Evolutionary conservation across 1,140 invertebrate genomes (phyloP), one percentile per base, ranked within the genome.

Genomic region (Scaptodrosophila lebanonensis): DNA sequence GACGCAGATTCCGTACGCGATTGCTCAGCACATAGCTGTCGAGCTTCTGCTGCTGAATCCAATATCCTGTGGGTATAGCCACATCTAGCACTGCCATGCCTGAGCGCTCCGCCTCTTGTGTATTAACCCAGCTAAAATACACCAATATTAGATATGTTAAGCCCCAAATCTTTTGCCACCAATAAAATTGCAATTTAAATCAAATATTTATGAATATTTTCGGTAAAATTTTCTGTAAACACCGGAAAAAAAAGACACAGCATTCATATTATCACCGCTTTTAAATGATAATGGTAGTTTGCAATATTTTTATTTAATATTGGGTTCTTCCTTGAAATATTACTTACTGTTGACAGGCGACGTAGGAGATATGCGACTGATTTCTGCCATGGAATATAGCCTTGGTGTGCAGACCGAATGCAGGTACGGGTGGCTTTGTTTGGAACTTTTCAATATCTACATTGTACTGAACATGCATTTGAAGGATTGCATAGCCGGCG

Each of bases 391-490:
- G 91, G 87, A 94, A 97, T 65, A 91, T 89, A 11, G 93, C 92
- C 60, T 90, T 90, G 0, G 93, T 92, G 32, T 89, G 77, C 42
- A 96, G 88, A 48, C 92, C 90, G 85, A 97, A 97, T 2, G 96
- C 90, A 32, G 88, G 88, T 22, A 94, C 89, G 3, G 96, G 95
- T 12, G 96, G 95, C 57, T 91, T 88, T 1, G 95, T 97, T 86
- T 97, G 93, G 88, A 96, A 95, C 77, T 91, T 91, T n/a, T 89
- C 86, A 63, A 93, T 93, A 86, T 98, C 96, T 17, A 98, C 95
- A 88, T 98, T 97, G 86, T 98, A 97, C 77, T 96, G 94, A n/a
- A 97, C 95, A 36, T 94, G 93, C 91, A 98, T 93, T 88, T 98
- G 95, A 30, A 97, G 88, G 65, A 97, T 93, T 1, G 96, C 96